Percentiles rank a stretch among this genome's conserved stretches.
phyloP scores from a whole-genome alignment of 2,113 vertebrate species.

The Oreochromis aureus region DNA sequence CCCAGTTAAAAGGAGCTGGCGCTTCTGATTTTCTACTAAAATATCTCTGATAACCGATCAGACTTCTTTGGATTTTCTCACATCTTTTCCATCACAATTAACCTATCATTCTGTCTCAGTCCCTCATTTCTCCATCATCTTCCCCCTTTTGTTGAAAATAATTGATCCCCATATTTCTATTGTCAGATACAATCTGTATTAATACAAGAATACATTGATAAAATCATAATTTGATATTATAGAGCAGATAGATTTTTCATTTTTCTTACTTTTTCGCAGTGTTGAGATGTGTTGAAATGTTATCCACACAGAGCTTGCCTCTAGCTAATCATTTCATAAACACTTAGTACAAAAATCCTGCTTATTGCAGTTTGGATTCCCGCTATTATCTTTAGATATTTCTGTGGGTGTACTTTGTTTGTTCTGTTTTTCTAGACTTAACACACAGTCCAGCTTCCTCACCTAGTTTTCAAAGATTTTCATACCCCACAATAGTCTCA shows the following conservation, averaged over 20 bases:
- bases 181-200: neutral
- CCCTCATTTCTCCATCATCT: neutral
- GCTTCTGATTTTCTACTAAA: neutral
- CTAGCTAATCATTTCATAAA: neutral
- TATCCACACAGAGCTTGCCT: neutral
- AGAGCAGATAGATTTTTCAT: neutral
- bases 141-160: neutral
- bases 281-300: neutral
- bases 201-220: neutral
- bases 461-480: neutral
- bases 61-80: neutral
- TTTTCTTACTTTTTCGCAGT: neutral
- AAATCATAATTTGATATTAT: neutral
- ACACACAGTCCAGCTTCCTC: neutral
- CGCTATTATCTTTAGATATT: neutral
- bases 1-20: neutral
- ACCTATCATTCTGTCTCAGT: neutral
- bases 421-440: neutral
- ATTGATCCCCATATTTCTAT: neutral
- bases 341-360: neutral
- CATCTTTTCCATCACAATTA: neutral
- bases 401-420: neutral
- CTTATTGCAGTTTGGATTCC: neutral
- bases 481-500: neutral
- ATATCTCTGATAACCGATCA: neutral